Base-by-base conservation (phyloP, 35 echinoderm and acorn worm genomes). In the Apostichopus californicus region DNA sequence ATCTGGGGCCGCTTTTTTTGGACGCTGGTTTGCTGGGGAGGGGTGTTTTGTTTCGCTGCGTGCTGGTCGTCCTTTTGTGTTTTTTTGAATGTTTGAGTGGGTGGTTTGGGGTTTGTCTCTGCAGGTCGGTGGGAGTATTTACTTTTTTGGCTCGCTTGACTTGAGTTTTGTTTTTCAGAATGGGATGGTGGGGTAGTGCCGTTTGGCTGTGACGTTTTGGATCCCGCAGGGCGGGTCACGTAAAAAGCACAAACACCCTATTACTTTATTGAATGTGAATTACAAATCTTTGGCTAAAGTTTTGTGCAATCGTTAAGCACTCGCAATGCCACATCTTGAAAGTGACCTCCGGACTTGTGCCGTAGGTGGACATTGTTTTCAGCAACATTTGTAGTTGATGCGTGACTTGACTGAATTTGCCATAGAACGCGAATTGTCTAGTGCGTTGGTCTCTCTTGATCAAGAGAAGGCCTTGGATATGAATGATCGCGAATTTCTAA, bases 261-360 rank as follows among this genome's bases (percentile, higher is more conserved):
- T 93, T 12, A 61, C 85, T 10, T 26, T 83, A 25, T 46, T 83
- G 1, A 94, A 90, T 90, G 86, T 90, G 2, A 87, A 94, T 72
- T 94, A 94, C 59, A 94, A 90, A 52, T 63, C 90, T 66, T 7
- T 90, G 34, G 61, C 73, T 0, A 89, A 95, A 57, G 10, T 61
- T 68, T 15, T 95, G 9, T 34, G 59, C 70, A 79, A 88, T 6
- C 24, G 94, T 8, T n/a, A 90, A 3, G 77, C 73, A 10, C 81
- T 75, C 55, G 84, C 89, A 56, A 89, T 92, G 84, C 84, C 84
- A 9, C 9, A 9, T 73, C 52, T 95, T 56, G 90, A 92, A 54
- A 17, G 63, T 26, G 17, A 68, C 1, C 68, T 87, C 15, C 94
- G 92, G 84, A 82, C 86, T 56, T 80, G 90, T 65, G 73, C 18